phyloP scores from a whole-genome alignment of 2,113 vertebrate genomes.

The Spea multiplicata region DNA sequence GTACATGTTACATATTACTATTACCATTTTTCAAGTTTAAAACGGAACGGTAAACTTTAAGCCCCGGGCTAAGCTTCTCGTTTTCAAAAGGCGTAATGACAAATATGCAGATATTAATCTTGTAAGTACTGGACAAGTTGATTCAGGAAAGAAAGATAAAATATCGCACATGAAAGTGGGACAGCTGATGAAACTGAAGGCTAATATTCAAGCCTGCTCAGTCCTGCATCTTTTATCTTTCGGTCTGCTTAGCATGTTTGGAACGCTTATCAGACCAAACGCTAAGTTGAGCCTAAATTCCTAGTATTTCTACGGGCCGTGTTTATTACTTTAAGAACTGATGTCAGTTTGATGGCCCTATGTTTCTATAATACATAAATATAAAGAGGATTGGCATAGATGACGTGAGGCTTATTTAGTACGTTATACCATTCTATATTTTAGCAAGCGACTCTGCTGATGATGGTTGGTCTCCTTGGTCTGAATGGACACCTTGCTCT shows the following conservation, averaged over 20 bases:
- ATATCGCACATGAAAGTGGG: constrained; percentile 32
- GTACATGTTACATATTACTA: no score
- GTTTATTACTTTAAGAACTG: no score
- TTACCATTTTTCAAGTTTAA: constrained; percentile 5
- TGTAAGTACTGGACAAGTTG: constrained; percentile 43
- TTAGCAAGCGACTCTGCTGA: constrained; percentile 79
- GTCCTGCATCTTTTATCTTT: constrained; percentile 25
- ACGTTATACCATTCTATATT: constrained; percentile 1
- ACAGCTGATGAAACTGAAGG: constrained; percentile 29
- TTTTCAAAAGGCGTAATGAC: constrained; percentile 35
- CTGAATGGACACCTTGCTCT: constrained; percentile 95
- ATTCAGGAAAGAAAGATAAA: constrained; percentile 45
- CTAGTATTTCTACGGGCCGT: background rate
- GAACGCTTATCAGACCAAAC: no score
- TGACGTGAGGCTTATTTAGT: no score
- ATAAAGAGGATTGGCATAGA: no score
- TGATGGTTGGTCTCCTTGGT: constrained; percentile 96
- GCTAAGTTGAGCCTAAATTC: background rate
- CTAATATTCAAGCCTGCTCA: constrained; percentile 19
- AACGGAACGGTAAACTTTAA: constrained; percentile 4
- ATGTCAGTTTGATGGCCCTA: no score
- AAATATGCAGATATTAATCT: constrained; percentile 48
- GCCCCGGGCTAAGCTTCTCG: constrained; percentile 34
- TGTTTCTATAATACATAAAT: no score
- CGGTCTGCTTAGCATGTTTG: constrained; percentile 31